Evolutionary conservation across 2,797 vertebrate species (phyloP), one percentile per base, ranked within the genome.

Genomic region (Diplodus puntazzo): DNA sequence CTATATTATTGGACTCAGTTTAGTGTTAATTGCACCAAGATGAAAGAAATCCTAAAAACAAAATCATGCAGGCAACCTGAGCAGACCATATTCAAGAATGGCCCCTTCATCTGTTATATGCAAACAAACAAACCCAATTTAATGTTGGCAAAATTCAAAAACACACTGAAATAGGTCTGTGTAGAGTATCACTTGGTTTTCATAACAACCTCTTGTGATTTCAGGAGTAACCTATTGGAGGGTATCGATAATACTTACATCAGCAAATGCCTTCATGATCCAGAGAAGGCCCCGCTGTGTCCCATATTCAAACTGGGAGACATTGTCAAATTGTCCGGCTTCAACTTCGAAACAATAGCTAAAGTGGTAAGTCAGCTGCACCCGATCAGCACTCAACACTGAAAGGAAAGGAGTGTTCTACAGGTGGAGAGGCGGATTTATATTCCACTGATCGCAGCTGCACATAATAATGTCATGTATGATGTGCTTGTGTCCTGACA

Each of bases 171-270:
- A 46, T 3, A 21, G 9, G 27, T 30, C 9, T 25, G 16, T 73
- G 48, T 20, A 46, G 5, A 54, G 2, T n/a, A n/a, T 46, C 46
- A 46, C 10, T n/a, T 20, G 42, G 46, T 30, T 43, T 57, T 67
- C 17, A 16, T 72, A 45, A 55, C 23, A 5, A 42, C 25, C 49
- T 50, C 27, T 30, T 84, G 23, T 77, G 7, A 75, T 84, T 75
- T 20, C 81, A 99, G 98, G 86, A 96, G 95, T 92, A 99, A 99
- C 91, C 89, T 99, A 79, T 97, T 99, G 60, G 98, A 99, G 74
- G 89, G 82, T 0, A 86, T 99, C 21, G 91, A 95, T 61, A 69
- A 30, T 0, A 23, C 3, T 5, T 97, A 97, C 86, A 90, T 99
- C 85, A 94, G 61, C 52, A 92, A 60, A 0, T 99, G 98, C 77